Evolutionary conservation across 2,113 vertebrate genomes (phyloP), one percentile per base, ranked within the genome.

Genomic region (Tretioscincus oriximinensis): DNA sequence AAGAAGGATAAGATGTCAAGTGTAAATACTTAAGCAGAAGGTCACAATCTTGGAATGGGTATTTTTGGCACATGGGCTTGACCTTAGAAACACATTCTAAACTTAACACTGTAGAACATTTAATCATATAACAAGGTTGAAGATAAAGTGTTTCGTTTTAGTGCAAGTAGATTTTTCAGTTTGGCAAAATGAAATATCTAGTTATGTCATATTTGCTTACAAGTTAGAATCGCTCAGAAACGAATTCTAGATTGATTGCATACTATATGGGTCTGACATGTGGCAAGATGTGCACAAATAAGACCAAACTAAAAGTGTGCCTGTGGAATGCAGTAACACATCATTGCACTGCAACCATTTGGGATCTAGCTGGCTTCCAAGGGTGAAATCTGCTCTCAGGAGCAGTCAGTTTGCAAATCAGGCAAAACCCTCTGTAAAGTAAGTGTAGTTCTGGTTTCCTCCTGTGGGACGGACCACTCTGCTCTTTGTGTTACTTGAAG

Each of bases 1-100:
- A 78, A 70, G 26, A 73, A 79, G 49, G 76, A 80, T 87, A 68
- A 71, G 85, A 89, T 87, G 49, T 60, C 71, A 77, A 3, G 28
- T 67, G n/a, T 31, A 68, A 54, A 60, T 66, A 68, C 51, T 76
- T 76, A 49, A 81, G 49, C 80, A 61, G 26, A 69, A 61, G 26
- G 49, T 81, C 64, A 75, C 16, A 60, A 18, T 31, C 16, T 75
- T 74, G 63, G 7, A 45, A 67, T 81, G 72, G 72, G 60, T 81
- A 75, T 73, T 10, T 65, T 16, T 31, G 26, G 60, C 60, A 73
- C 45, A 49, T 51, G 70, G 60, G 26, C 21, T 78, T 78, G 77
- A 35, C 22, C 24, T 69, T 16, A 60, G 8, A 60, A 67, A 22
- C 51, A 60, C 51, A 60, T 31, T 78, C 66, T 78, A 78, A 78